Evolutionary conservation across 2,113 vertebrate species (phyloP), one percentile per base, ranked within the genome.

Genomic region (Salvelinus fontinalis): DNA sequence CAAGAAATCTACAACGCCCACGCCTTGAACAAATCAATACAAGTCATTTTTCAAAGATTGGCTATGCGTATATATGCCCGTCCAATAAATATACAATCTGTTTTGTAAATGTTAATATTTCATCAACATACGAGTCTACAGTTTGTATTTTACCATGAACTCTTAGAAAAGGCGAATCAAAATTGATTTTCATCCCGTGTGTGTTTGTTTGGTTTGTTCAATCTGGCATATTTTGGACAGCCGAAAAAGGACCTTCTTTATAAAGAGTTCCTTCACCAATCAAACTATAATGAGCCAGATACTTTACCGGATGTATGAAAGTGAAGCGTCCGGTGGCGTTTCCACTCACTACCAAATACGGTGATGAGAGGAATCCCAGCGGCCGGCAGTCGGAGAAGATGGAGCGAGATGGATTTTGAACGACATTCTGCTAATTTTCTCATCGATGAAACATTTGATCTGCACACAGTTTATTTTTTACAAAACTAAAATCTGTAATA

Each of bases 241-340:
- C 90, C 82, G 31, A 81, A 83, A 75, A 48, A 59, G 90, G 90
- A 84, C 87, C 86, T 86, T 73, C 82, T 85, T 90, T 91, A 94
- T 93, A 94, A 94, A 94, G 91, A 88, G 81, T 89, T 87, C 82
- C 86, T 86, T 84, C 78, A 80, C 84, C 88, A 77, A 75, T 84
- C 78, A 79, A 44, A 44, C 39, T 9, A 12, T 9, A 11, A 44
- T 44, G 9, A 44, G 2, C 2, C 39, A 44, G 39, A 44, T 9
- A 44, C 2, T 44, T 44, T 3, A 11, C 2, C 39, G 39, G 39
- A 44, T 2, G 0, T 44, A 11, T 44, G 2, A 44, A 44, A 1
- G 9, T 44, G 39, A 44, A 11, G 39, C 39, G 11, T 44, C 39
- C 39, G 39, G 39, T 44, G 9, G 39, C 39, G 9, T 44, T 44